phyloP scores from a whole-genome alignment of 2,113 vertebrate species.

The Protobothrops mucrosquamatus region DNA sequence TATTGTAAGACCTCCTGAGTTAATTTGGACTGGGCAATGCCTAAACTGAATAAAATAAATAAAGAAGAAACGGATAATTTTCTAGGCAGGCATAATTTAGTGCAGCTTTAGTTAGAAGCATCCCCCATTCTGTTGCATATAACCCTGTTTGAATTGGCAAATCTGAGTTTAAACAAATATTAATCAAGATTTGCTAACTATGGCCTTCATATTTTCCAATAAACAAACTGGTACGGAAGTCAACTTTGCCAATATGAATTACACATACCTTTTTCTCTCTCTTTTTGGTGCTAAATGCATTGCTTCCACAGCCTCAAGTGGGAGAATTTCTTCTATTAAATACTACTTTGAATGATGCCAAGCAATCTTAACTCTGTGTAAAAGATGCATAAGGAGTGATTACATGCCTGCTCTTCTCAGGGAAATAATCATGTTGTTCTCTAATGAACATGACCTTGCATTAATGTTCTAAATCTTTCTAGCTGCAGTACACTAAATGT shows the following conservation, averaged over 20 bases:
- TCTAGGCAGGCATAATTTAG: not conserved
- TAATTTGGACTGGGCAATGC: not conserved
- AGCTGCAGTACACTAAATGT: conserved; percentile 6
- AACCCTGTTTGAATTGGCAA: not conserved
- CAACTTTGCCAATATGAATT: not conserved
- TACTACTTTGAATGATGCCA: not conserved
- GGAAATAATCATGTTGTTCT: conserved; percentile 32
- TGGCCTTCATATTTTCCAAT: not conserved
- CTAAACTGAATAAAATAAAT: not conserved
- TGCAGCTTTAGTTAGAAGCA: not conserved
- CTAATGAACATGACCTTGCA: conserved; percentile 40
- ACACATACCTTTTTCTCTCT: not conserved
- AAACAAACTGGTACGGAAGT: not conserved
- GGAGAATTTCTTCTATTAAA: not conserved
- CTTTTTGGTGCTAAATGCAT: not conserved
- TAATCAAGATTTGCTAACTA: not conserved
- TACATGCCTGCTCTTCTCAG: conserved; percentile 18
- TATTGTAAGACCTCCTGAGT: not conserved
- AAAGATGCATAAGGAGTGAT: conserved; percentile 26
- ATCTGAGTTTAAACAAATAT: not conserved
- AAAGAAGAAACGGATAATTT: not conserved
- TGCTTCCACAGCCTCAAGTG: not conserved
- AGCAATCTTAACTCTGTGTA: conserved; percentile 3
- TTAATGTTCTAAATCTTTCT: conserved; percentile 12
- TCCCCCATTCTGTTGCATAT: not conserved